Evolutionary conservation across 2,113 vertebrate genomes (phyloP).

Genomic region (Chaetura pelagica): DNA sequence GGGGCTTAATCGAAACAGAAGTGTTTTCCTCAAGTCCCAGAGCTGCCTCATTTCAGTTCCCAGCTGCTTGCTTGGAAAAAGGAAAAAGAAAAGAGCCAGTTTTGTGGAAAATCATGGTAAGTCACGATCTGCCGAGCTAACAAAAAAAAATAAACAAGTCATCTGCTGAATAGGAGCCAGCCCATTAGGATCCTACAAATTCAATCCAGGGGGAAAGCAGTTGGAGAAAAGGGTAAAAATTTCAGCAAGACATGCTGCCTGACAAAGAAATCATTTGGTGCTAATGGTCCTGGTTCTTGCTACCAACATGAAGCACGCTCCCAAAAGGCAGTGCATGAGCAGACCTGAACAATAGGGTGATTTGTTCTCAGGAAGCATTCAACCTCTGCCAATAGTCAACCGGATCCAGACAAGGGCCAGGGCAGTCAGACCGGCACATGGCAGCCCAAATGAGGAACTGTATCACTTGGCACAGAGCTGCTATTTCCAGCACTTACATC

Average conservation of each 20-base stretch:
- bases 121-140: not conserved
- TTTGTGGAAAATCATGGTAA: slow-evolving; percentile 15
- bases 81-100: not conserved
- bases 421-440: not conserved
- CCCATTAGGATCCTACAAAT: not conserved
- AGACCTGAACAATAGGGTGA: slow-evolving; percentile 32
- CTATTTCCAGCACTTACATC: slow-evolving; percentile 36
- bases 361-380: slow-evolving; percentile 64
- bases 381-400: slow-evolving; percentile 36
- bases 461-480: slow-evolving; percentile 48
- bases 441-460: not conserved
- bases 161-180: not conserved
- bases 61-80: not conserved
- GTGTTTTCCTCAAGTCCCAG: not conserved
- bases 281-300: slow-evolving; percentile 24
- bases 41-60: not conserved
- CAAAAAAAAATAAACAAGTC: not conserved
- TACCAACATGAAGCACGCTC: slow-evolving; percentile 3
- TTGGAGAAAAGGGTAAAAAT: not conserved
- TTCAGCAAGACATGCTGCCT: not conserved
- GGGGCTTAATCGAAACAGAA: not conserved
- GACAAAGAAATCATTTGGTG: slow-evolving; percentile 29
- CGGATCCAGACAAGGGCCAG: slow-evolving; percentile 13
- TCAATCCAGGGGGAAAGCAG: not conserved
- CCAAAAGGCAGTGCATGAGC: slow-evolving; percentile 45